Percentiles rank a stretch among this genome's conserved stretches.
These are phyloP conservation scores for Phoenicopterus ruber DNA, from an alignment of 2,113 vertebrate species.

Conservation along the genomic window DNA sequence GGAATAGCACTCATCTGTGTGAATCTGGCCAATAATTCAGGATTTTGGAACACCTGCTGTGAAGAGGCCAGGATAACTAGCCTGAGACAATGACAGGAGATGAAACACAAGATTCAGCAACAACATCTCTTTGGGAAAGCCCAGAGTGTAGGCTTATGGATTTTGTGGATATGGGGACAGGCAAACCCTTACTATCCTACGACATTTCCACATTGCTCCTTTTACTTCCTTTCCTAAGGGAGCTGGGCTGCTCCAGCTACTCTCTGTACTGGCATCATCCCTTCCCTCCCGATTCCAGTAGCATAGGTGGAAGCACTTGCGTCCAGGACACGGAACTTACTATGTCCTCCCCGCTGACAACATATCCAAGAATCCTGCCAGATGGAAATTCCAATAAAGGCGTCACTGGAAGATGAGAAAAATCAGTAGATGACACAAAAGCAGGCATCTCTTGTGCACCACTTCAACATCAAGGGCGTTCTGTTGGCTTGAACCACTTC, in stretches of 20 bases:
- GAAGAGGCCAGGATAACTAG: background rate
- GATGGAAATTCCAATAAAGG: background rate
- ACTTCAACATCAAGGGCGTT: background rate
- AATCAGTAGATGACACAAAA: background rate
- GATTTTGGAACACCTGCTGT: background rate
- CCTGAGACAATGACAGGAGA: background rate
- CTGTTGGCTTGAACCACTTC: background rate
- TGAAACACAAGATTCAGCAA: background rate
- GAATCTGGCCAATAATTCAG: background rate
- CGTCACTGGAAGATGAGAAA: background rate
- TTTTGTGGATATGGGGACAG: background rate
- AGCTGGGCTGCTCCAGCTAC: background rate
- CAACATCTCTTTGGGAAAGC: background rate
- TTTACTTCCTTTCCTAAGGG: background rate
- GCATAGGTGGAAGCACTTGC: background rate
- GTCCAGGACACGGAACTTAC: background rate
- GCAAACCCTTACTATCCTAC: background rate
- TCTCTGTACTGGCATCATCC: background rate
- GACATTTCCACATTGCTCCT: background rate
- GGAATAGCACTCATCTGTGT: background rate
- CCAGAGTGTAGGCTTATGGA: background rate
- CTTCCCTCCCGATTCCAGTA: background rate
- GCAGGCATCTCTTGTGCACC: background rate
- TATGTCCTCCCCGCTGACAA: background rate
- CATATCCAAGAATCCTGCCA: background rate